phyloP scores from a whole-genome alignment of 2,113 vertebrate genomes.

The Canis aureus region DNA sequence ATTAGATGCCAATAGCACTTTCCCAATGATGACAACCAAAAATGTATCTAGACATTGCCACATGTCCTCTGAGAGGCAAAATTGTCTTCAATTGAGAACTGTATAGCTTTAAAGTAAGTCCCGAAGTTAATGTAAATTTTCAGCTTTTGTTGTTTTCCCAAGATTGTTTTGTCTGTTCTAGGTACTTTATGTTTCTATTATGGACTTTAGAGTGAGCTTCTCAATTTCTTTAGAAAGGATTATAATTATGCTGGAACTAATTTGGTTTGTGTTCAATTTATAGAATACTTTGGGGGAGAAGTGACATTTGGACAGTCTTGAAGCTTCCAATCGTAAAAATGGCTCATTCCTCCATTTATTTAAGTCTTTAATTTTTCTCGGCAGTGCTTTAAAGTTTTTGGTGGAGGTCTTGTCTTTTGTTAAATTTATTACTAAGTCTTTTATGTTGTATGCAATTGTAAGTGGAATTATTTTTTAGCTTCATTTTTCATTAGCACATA shows the following conservation, averaged over 20 bases:
- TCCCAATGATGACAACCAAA: background rate
- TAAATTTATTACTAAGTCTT: conserved; percentile 18
- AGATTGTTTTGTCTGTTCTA: conserved; percentile 12
- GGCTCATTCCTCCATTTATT: background rate
- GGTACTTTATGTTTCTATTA: conserved; percentile 17
- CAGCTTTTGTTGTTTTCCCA: conserved; percentile 22
- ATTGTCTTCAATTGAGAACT: conserved; percentile 11
- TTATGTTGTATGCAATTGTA: background rate
- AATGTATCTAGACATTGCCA: background rate
- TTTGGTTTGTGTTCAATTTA: background rate
- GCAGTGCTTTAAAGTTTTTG: background rate
- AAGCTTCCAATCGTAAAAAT: background rate
- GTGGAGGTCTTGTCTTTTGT: background rate
- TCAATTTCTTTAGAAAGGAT: background rate
- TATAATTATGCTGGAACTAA: background rate
- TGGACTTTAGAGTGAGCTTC: conserved; percentile 28
- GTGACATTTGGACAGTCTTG: background rate
- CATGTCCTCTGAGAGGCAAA: background rate
- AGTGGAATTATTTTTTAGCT: conserved; percentile 47
- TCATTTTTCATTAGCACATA: background rate
- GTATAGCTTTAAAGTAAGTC: background rate
- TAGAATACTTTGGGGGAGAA: conserved; percentile 18
- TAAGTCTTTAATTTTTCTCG: conserved; percentile 15
- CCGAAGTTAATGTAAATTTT: background rate
- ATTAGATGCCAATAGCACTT: background rate